Conservation (phyloP, 2,797 vertebrate species). For the Hippoglossus hippoglossus region DNA sequence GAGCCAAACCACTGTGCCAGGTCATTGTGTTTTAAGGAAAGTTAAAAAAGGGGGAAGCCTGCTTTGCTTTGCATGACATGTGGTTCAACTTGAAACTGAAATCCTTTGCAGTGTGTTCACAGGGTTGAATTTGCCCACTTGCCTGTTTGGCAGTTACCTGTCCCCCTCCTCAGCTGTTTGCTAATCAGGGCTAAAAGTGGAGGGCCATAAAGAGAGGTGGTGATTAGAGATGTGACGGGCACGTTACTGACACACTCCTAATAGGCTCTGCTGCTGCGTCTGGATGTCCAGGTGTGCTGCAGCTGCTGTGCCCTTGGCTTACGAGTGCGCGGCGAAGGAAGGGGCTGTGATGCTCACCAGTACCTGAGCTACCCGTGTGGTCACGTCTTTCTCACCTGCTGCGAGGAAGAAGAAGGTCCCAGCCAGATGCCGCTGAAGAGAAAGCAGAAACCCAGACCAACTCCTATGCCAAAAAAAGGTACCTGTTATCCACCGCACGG, state of each 20-base stretch:
- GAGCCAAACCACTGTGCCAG: constrained; percentile 25
- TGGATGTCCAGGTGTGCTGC: constrained; percentile 89
- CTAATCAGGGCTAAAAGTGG: constrained; percentile 20
- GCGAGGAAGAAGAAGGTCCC: constrained; percentile 85
- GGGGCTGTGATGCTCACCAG: constrained; percentile 84
- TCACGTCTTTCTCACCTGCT: constrained; percentile 92
- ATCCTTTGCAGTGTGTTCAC: constrained; percentile 16
- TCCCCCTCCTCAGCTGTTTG: constrained; percentile 28
- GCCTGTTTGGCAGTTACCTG: constrained; percentile 10
- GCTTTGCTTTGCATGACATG: constrained; percentile 34
- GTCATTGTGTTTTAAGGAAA: constrained; percentile 41
- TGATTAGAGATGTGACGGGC: constrained; percentile 29
- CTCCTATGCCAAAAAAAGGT: constrained; percentile 85
- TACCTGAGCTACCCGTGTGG: constrained; percentile 91
- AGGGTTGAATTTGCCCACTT: not conserved
- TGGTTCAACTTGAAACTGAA: constrained; percentile 37
- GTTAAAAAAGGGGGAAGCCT: constrained; percentile 29
- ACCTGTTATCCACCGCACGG: constrained; percentile 9
- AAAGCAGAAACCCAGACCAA: constrained; percentile 82
- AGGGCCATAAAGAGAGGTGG: constrained; percentile 32
- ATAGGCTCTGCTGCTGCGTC: constrained; percentile 46
- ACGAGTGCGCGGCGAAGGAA: constrained; percentile 80
- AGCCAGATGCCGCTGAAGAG: constrained; percentile 79
- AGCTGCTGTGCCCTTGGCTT: constrained; percentile 93
- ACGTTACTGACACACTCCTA: constrained; percentile 3